Evolutionary conservation across 2,797 vertebrate genomes (phyloP).

Genomic region (Thalassophryne amazonica): DNA sequence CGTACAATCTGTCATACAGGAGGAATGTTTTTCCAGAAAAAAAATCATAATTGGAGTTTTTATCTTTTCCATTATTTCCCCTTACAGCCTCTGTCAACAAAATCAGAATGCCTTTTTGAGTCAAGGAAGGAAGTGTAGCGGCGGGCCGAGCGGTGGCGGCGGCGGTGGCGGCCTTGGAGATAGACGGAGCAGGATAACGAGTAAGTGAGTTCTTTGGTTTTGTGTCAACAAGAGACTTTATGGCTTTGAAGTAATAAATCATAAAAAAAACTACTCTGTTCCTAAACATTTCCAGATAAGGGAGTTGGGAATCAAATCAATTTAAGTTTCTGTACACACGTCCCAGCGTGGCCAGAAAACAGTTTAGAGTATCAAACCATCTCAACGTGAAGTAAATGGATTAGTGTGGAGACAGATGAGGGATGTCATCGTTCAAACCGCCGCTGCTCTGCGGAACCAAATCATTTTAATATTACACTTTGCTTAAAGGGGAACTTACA

Average conservation of each 20-base stretch:
- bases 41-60: conserved; percentile 79
- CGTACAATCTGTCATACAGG: conserved; percentile 66
- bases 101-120: conserved; percentile 75
- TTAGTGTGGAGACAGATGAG: conserved; percentile 41
- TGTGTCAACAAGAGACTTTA: conserved; percentile 80
- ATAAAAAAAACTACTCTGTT: conserved; percentile 83
- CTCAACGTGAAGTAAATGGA: conserved; percentile 77
- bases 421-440: conserved; percentile 24
- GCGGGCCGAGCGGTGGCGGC: conserved; percentile 52
- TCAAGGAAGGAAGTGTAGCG: conserved; percentile 48
- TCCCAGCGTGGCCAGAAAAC: conserved; percentile 77
- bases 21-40: conserved; percentile 45
- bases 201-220: conserved; percentile 66
- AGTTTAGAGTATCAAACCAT: conserved; percentile 73
- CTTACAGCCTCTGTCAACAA: conserved; percentile 78
- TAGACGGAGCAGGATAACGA: conserved; percentile 59
- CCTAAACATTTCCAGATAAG: conserved; percentile 88
- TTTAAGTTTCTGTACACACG: conserved; percentile 76
- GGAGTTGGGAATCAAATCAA: conserved; percentile 84
- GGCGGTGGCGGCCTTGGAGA: conserved; percentile 63
- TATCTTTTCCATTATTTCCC: conserved; percentile 80
- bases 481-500: too few species aligned
- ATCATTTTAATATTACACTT: too few species aligned
- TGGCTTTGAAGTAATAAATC: conserved; percentile 87
- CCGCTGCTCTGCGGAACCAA: too few species aligned